Base-by-base conservation (phyloP, 2,797 vertebrate species). In the Pantherophis vulpinus region DNA sequence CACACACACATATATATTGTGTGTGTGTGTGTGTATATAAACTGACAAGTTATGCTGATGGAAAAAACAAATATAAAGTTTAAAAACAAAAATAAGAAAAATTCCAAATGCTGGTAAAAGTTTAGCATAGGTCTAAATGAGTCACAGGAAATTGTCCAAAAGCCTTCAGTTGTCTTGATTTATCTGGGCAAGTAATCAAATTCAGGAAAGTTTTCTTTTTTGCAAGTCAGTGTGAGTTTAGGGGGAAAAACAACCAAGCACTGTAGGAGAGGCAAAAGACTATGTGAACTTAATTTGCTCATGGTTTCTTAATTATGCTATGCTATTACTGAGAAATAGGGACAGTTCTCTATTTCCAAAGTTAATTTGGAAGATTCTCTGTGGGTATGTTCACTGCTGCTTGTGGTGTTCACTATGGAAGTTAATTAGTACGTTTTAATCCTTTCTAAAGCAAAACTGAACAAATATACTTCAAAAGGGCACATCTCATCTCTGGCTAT, bases 351-450 rank as follows among this genome's bases (percentile, higher is more conserved):
- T 18, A 90, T 42, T 1, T 29, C 10, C 58, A 51, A 66, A 20
- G 93, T 54, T 86, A 87, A 18, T 0, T 0, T 55, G 42, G 87
- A 3, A 86, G 54, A 91, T 23, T 47, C 12, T 86, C 58, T 56
- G 37, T 59, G 47, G 18, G 32, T 63, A 32, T 11, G 55, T 47
- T 79, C 56, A 54, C 10, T 93, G 74, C 86, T 94, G 20, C 88
- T 37, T 58, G 83, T 56, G 54, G 3, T 37, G 58, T n/a, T 86
- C 94, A 66, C 13, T 63, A 51, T 59, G 93, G 91, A 90, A 91
- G 0, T 37, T 0, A n/a, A 25, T 87, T 58, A 87, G 32, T 32
- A 93, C 89, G 1, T 58, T 94, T 14, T 16, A 32, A 16, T 55
- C 20, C 18, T 42, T 74, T 70, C 87, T 90, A 66, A 60, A 90